Conservation (phyloP, 2,113 vertebrate genomes). For the Seriola rivoliana region DNA sequence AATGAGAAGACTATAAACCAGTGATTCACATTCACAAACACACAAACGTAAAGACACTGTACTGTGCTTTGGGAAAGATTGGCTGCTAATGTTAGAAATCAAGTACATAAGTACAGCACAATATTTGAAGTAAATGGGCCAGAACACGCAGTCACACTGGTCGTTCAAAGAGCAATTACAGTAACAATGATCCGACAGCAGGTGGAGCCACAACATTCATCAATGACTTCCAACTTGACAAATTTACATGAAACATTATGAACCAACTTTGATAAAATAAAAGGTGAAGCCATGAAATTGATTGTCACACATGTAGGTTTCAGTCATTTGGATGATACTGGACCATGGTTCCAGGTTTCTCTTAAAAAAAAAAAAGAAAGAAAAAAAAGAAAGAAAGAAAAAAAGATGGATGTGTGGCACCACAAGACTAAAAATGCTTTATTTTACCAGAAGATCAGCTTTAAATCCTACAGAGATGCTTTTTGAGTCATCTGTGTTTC, state of each 20-base stretch:
- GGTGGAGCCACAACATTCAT: constrained; percentile 56
- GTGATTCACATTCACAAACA: not conserved
- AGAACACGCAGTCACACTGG: not conserved
- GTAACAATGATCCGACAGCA: constrained; percentile 48
- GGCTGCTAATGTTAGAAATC: not conserved
- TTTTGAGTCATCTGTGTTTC: not conserved
- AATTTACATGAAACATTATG: not conserved
- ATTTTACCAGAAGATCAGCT: not conserved
- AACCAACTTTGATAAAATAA: constrained; percentile 1
- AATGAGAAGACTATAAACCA: not conserved
- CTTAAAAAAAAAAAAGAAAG: too few species aligned
- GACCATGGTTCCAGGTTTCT: too few species aligned
- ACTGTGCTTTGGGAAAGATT: not conserved
- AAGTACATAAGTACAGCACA: not conserved
- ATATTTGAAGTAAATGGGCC: not conserved
- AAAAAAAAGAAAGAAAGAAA: not conserved
- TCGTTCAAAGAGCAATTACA: not conserved
- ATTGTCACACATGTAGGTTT: not conserved
- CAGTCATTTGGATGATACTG: not conserved
- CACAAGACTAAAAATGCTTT: not conserved
- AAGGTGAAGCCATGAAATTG: not conserved
- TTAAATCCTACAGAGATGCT: not conserved
- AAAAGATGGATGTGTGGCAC: not conserved
- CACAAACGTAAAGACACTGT: not conserved
- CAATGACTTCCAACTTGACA: not conserved